phyloP scores from a whole-genome alignment of 2,888 invertebrate genomes.

The Cenopis cana region DNA sequence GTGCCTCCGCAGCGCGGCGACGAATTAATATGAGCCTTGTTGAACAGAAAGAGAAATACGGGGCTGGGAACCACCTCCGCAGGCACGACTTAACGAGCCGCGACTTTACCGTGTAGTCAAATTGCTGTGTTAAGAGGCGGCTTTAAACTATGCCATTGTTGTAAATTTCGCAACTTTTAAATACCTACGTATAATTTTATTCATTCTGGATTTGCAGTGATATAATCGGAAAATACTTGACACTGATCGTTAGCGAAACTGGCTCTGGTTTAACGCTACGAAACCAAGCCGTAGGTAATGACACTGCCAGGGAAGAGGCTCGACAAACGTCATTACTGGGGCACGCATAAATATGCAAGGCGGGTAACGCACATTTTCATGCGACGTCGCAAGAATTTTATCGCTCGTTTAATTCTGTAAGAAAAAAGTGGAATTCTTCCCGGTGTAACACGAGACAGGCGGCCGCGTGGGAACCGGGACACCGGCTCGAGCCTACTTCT shows the following conservation, averaged over 20 bases:
- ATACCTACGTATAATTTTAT: conserved; percentile 68
- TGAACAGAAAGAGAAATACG: conserved; percentile 56
- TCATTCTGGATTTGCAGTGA: conserved; percentile 65
- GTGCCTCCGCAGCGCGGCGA: conserved; percentile 55
- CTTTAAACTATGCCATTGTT: conserved; percentile 42
- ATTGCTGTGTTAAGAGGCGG: conserved; percentile 46
- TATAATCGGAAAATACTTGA: conserved; percentile 74
- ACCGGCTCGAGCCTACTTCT: conserved; percentile 65
- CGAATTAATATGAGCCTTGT: conserved; percentile 55
- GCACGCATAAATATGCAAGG: conserved; percentile 84
- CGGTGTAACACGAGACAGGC: conserved; percentile 77
- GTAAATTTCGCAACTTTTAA: conserved; percentile 60
- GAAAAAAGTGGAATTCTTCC: conserved; percentile 81
- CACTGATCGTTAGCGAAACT: conserved; percentile 76
- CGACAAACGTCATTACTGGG: conserved; percentile 83
- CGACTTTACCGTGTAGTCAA: conserved; percentile 58
- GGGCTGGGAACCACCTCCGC: conserved; percentile 53
- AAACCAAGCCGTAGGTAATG: conserved; percentile 73
- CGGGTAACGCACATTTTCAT: conserved; percentile 85
- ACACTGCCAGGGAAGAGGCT: conserved; percentile 70
- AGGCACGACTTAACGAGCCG: conserved; percentile 61
- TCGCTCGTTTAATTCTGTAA: conserved; percentile 83
- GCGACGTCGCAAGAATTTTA: conserved; percentile 85
- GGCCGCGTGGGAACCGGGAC: conserved; percentile 79
- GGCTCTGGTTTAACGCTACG: conserved; percentile 68